phyloP scores from a whole-genome alignment of 2,113 vertebrate genomes.

The Coryphaenoides rupestris region DNA sequence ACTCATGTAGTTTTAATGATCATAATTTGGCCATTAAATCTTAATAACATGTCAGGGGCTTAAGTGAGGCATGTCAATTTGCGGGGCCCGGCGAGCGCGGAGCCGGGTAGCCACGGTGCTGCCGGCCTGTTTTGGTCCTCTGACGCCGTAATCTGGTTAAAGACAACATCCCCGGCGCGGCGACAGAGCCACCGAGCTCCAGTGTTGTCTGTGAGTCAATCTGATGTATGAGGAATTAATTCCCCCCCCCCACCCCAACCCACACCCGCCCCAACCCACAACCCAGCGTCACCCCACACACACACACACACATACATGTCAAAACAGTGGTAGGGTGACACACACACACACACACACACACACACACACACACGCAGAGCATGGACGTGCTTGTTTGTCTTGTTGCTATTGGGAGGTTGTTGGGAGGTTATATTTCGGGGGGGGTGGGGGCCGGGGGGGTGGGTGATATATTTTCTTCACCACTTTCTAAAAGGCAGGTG shows the following conservation, averaged over 20 bases:
- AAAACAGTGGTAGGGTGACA: too few relatives aligned
- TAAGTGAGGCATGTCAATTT: conserved; percentile 79
- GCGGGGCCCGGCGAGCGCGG: conserved; percentile 71
- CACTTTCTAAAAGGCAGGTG: background rate
- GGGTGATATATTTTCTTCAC: too few relatives aligned
- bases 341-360: too few relatives aligned
- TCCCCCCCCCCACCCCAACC: too few relatives aligned
- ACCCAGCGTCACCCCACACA: too few relatives aligned
- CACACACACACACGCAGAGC: too few relatives aligned
- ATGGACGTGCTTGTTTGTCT: too few relatives aligned
- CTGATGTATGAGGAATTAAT: conserved; percentile 39
- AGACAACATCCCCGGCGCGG: conserved; percentile 39
- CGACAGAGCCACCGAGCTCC: conserved; percentile 47
- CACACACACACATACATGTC: too few relatives aligned
- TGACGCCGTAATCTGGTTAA: conserved; percentile 64
- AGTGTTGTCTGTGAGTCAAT: conserved; percentile 57
- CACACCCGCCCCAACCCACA: too few relatives aligned
- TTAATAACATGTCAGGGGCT: conserved; percentile 87
- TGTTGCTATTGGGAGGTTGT: too few relatives aligned
- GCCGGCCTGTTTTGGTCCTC: conserved; percentile 61
- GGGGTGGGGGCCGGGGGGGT: too few relatives aligned
- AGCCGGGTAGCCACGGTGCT: conserved; percentile 67
- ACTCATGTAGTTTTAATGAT: conserved; percentile 92
- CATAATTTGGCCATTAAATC: conserved; percentile 90
- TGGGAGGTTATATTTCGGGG: too few relatives aligned